Percentiles rank a stretch among this genome's conserved stretches.
Evolutionary conservation across 2,888 invertebrate genomes (phyloP).

Genomic region (Patella pellucida): DNA sequence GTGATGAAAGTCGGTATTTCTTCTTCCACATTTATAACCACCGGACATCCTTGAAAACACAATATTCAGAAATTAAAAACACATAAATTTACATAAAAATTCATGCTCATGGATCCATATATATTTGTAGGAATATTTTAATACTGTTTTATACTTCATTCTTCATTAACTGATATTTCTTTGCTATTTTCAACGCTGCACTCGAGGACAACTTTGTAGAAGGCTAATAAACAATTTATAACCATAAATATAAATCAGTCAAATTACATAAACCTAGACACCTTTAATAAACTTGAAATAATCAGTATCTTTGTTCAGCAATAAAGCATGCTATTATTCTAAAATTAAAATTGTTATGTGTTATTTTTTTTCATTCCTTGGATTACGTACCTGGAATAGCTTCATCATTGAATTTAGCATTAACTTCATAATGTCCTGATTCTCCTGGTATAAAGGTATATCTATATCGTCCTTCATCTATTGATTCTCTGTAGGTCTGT

Average conservation of each 20-base stretch:
- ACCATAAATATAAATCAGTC: neutral
- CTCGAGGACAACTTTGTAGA: too few species aligned
- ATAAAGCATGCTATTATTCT: neutral
- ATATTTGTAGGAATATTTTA: too few species aligned
- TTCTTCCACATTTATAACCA: constrained; percentile 51
- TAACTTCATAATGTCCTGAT: constrained; percentile 89
- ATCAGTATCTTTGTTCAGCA: neutral
- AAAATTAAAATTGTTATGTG: neutral
- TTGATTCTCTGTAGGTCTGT: constrained; percentile 86
- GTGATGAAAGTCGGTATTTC: constrained; percentile 45
- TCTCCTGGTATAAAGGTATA: constrained; percentile 90
- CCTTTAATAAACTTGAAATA: neutral
- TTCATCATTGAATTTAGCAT: constrained; percentile 79
- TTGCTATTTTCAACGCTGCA: too few species aligned
- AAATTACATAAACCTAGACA: neutral
- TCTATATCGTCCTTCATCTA: constrained; percentile 81
- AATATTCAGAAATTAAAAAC: too few species aligned
- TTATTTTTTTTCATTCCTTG: neutral
- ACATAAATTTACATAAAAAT: too few species aligned
- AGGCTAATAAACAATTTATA: too few species aligned
- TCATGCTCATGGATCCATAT: too few species aligned
- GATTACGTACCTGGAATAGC: constrained; percentile 71
- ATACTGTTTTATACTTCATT: too few species aligned
- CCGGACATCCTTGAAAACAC: constrained; percentile 51
- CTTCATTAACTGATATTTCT: too few species aligned